phyloP scores from a whole-genome alignment of 2,113 vertebrate genomes.

The Myrmophylax atrothorax region DNA sequence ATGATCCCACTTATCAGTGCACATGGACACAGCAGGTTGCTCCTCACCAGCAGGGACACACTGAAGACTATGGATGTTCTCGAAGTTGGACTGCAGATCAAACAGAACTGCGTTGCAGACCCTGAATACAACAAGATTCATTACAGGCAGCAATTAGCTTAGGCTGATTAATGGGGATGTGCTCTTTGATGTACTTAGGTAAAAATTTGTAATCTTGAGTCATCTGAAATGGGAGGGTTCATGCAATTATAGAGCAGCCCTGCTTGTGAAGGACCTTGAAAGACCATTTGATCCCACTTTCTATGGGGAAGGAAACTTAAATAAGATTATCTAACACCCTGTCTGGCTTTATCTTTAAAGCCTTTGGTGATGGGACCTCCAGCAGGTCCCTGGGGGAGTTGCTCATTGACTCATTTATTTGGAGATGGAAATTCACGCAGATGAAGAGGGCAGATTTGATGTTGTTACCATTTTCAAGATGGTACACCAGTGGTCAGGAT shows the following conservation, averaged over 20 bases:
- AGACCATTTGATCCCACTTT: neutral
- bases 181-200: neutral
- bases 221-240: neutral
- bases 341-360: neutral
- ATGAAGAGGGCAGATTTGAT: neutral
- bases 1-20: neutral
- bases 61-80: neutral
- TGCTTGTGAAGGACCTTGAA: neutral
- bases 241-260: neutral
- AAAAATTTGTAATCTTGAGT: neutral
- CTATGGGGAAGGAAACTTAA: neutral
- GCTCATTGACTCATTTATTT: neutral
- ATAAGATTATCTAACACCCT: neutral
- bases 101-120: neutral
- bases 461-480: neutral
- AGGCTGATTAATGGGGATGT: neutral
- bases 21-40: neutral
- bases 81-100: neutral
- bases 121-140: neutral
- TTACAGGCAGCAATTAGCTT: neutral
- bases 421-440: neutral
- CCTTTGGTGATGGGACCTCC: neutral
- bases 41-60: neutral
- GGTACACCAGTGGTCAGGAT: neutral
- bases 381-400: neutral